Conservation (phyloP, 2,888 invertebrate genomes). For the Bibio marci region DNA sequence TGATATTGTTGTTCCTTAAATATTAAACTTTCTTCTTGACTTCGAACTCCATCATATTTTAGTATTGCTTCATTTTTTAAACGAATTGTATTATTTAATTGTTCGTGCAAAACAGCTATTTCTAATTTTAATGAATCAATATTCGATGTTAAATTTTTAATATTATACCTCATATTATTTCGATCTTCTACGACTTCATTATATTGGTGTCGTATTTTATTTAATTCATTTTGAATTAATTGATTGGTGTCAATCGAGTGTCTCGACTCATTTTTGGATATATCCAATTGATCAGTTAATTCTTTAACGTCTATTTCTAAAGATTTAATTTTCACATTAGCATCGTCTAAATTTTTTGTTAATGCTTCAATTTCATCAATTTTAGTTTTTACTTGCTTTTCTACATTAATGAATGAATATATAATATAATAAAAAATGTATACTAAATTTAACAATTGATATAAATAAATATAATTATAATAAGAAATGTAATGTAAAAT, state of each 20-base stretch:
- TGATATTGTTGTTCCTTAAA: conserved; percentile 71
- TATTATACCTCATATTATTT: conserved; percentile 49
- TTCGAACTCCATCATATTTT: conserved; percentile 62
- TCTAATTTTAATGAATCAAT: conserved; percentile 54
- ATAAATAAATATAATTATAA: too few species aligned
- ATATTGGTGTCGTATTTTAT: conserved; percentile 48
- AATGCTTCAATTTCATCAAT: too few species aligned
- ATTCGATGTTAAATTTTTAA: conserved; percentile 56
- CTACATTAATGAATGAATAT: too few species aligned
- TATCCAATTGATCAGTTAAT: conserved; percentile 44
- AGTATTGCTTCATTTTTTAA: conserved; percentile 72
- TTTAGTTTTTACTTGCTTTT: too few species aligned
- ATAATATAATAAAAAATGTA: too few species aligned
- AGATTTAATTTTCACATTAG: conserved; percentile 12
- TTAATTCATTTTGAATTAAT: conserved; percentile 45
- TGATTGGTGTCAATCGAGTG: conserved; percentile 44
- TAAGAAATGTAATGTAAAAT: too few species aligned
- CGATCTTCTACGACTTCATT: conserved; percentile 57
- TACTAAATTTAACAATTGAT: too few species aligned
- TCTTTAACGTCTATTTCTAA: conserved; percentile 44
- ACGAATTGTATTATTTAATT: conserved; percentile 55
- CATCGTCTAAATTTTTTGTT: too few species aligned
- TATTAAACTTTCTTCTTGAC: conserved; percentile 59
- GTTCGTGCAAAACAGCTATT: conserved; percentile 48
- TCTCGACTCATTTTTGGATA: conserved; percentile 41